Percentiles rank a stretch among this genome's conserved stretches.
Conservation (phyloP, 2,888 invertebrate species). For the Cryptus viduatorius region DNA sequence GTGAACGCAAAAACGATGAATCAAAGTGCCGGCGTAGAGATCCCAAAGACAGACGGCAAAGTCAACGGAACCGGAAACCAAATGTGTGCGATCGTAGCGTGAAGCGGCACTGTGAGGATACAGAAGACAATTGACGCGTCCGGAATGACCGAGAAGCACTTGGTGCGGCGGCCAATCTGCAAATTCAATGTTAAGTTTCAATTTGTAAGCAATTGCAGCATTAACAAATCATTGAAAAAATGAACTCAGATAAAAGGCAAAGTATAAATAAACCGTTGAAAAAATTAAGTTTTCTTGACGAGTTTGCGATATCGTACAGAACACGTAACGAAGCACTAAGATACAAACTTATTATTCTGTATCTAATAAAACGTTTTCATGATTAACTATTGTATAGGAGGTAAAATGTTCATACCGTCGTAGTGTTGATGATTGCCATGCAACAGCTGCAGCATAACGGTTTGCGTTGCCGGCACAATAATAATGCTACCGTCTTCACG, state of each 20-base stretch:
- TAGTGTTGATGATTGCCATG: slow-evolving; percentile 94
- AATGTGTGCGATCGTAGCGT: slow-evolving; percentile 94
- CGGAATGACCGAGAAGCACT: slow-evolving; percentile 94
- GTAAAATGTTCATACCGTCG: slow-evolving; percentile 87
- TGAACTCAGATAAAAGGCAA: not conserved
- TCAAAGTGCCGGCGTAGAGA: slow-evolving; percentile 93
- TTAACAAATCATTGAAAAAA: not conserved
- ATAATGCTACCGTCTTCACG: slow-evolving; percentile 98
- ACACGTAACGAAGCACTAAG: too few species aligned
- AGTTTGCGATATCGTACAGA: too few species aligned
- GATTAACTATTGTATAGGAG: slow-evolving; percentile 50
- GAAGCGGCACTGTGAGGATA: slow-evolving; percentile 97
- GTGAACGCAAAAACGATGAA: slow-evolving; percentile 98
- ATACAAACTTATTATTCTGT: too few species aligned
- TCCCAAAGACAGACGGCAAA: slow-evolving; percentile 99
- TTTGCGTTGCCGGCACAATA: slow-evolving; percentile 97
- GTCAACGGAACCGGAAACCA: slow-evolving; percentile 99
- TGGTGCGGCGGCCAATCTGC: slow-evolving; percentile 96
- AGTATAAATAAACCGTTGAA: too few species aligned
- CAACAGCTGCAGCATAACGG: slow-evolving; percentile 96
- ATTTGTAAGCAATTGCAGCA: not conserved
- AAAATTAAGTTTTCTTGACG: too few species aligned
- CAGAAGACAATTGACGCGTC: slow-evolving; percentile 96
- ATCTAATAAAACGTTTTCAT: not conserved
- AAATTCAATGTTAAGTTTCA: slow-evolving; percentile 44